Conservation (phyloP, 2,797 vertebrate genomes). For the Labeo calbasu region DNA sequence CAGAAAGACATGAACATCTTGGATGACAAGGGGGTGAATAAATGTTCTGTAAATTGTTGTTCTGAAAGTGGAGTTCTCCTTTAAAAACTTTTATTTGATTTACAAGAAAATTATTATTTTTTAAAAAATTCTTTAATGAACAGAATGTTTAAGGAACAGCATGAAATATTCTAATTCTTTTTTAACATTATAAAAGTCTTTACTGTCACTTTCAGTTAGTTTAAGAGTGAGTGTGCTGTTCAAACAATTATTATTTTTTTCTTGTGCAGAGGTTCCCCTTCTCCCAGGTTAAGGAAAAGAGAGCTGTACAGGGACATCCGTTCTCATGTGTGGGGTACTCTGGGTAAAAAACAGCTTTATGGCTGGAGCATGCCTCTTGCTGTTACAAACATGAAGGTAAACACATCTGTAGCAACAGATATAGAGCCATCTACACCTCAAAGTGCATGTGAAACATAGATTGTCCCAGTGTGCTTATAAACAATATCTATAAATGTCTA, state of each 20-base stretch:
- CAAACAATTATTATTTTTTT: neutral
- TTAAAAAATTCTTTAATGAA: neutral
- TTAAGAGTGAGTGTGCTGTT: no score
- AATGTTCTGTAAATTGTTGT: no score
- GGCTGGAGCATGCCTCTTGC: conserved; percentile 83
- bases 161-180: no score
- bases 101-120: neutral
- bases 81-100: neutral
- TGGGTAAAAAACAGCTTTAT: conserved; percentile 81
- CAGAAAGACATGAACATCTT: no score
- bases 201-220: no score
- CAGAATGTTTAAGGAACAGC: no score
- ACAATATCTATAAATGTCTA: neutral
- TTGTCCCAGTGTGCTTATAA: neutral
- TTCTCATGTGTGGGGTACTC: conserved; percentile 80
- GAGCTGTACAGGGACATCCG: conserved; percentile 84
- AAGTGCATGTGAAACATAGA: neutral
- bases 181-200: no score
- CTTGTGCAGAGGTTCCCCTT: conserved; percentile 60
- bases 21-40: no score
- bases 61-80: no score
- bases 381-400: conserved; percentile 69
- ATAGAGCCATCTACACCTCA: neutral
- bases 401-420: neutral
- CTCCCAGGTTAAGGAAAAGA: conserved; percentile 76